These are phyloP conservation scores for Noctua comes DNA, from an alignment of 2,888 invertebrate genomes.

Conservation along the genomic window DNA sequence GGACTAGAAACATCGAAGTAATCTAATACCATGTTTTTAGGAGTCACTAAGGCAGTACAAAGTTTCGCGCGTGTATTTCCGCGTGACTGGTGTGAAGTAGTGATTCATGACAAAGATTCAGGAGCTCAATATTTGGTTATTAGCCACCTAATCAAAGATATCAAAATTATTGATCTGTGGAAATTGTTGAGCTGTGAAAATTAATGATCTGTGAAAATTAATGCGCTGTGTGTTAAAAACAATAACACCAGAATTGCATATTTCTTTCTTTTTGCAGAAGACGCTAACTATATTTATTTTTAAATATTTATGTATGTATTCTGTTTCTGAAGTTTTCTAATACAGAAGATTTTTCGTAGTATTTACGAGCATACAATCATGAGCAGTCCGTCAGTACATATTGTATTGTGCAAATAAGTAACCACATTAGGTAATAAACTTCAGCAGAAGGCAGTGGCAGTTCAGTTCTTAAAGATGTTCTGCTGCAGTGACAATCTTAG, in stretches of 20 bases:
- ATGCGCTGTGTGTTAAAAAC: neutral
- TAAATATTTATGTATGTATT: no score
- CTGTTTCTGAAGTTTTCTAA: no score
- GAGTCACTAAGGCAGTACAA: neutral
- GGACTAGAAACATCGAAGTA: conserved; percentile 1
- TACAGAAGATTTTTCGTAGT: no score
- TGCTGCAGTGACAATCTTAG: neutral
- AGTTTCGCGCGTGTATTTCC: neutral
- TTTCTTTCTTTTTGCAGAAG: neutral
- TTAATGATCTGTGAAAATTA: neutral
- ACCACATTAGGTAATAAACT: neutral
- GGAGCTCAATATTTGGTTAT: neutral
- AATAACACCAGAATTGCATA: neutral
- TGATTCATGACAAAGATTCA: neutral
- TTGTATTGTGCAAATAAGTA: neutral
- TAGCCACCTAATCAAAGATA: neutral
- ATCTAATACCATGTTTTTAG: conserved; percentile 6
- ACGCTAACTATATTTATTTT: no score
- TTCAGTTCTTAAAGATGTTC: neutral
- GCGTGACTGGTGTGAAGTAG: conserved; percentile 6
- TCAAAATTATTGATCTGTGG: neutral
- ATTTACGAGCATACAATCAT: no score
- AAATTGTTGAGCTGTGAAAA: neutral
- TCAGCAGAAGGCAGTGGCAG: neutral
- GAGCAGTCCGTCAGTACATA: neutral